These are phyloP conservation scores for Echinometra lucunter DNA, from an alignment of 53 echinoderm and acorn worm genomes.

Conservation along the genomic window DNA sequence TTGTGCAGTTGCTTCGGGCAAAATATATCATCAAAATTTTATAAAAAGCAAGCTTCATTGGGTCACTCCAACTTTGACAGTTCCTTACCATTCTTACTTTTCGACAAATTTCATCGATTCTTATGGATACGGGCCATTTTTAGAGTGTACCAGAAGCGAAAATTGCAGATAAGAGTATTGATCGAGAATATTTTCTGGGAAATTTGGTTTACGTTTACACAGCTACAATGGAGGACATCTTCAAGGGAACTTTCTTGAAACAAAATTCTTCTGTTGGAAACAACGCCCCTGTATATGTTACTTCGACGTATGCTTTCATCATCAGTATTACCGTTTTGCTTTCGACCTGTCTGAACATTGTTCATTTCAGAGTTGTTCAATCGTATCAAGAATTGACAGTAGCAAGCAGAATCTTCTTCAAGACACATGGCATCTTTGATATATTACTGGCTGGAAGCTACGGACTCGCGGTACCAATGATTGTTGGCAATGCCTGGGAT, in stretches of 20 bases:
- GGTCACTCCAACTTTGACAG: too few relatives aligned
- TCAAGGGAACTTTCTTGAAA: not conserved
- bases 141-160: not conserved
- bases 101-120: not conserved
- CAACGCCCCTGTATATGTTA: not conserved
- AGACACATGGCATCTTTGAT: slow-evolving; percentile 11
- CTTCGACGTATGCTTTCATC: not conserved
- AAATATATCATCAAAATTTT: too few relatives aligned
- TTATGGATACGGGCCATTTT: not conserved
- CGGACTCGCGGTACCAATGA: not conserved
- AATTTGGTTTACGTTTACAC: too few relatives aligned
- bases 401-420: not conserved
- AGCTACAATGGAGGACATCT: not conserved
- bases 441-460: not conserved
- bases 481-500: not conserved
- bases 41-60: too few relatives aligned
- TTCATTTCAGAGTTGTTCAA: not conserved
- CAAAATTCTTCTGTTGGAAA: not conserved
- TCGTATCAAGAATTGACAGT: not conserved
- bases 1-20: too few relatives aligned
- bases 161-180: not conserved
- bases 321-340: not conserved
- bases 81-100: not conserved
- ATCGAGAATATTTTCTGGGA: too few relatives aligned
- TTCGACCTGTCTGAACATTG: not conserved